Base-by-base conservation (phyloP, 2,113 vertebrate species). In the Mobula hypostoma region DNA sequence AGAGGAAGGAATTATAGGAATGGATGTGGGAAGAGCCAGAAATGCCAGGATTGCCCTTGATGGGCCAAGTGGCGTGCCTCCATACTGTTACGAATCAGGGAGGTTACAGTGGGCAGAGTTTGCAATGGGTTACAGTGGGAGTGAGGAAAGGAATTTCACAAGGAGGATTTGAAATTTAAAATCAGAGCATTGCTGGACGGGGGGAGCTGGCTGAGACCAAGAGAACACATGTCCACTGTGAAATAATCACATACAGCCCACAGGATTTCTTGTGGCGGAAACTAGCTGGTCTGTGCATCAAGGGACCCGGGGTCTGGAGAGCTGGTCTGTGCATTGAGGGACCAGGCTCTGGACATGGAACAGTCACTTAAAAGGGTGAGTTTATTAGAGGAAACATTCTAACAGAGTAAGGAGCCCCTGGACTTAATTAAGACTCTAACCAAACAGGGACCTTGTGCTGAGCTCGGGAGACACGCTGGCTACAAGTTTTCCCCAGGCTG, bases 371-470 rank as follows among this genome's bases (percentile, higher is more conserved):
- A 29, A 48, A 91, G 29, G 15, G 56, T 12, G 56, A 19, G 56
- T 90, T 90, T 66, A 66, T 68, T 66, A 66, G 61, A 19, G 61
- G 11, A 36, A 66, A 68, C 32, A 27, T 36, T 2, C 63, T 19
- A 92, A 92, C 19, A 48, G 66, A 40, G 5, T 0, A 9, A 72
- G 36, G 12, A 93, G n/a, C n/a, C 21, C 15, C 68, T 93, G 21
- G 90, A 93, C 2, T 27, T 74, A 93, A 93, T 93, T 93, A 93
- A 17, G 68, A 72, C 19, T 70, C 32, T 70, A 91, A 91, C 24
- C 9, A 11, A 1, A 9, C 9, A 9, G 32, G 32, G 21, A 68
- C n/a, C n/a, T 90, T 15, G 6, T 27, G 19, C 19, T 48, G 90
- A 1, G 24, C 4, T 11, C 63, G 11, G 7, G 36, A 72, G n/a